Conservation (phyloP, 2,888 invertebrate genomes). For the Cremastobaeus sp. region DNA sequence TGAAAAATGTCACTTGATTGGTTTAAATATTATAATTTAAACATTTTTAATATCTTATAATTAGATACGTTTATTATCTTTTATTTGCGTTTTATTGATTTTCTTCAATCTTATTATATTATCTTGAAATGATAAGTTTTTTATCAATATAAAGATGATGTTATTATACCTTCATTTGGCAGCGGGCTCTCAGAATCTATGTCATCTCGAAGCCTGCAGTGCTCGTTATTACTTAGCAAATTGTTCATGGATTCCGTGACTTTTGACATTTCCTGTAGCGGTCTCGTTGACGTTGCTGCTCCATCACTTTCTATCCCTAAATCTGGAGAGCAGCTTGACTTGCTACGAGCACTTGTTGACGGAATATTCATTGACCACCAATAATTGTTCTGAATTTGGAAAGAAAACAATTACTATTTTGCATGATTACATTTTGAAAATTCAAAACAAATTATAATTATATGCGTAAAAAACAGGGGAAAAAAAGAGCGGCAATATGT, state of each 20-base stretch:
- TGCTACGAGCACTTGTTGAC: constrained; percentile 71
- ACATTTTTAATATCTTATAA: constrained; percentile 59
- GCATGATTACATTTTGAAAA: neutral
- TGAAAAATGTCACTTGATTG: too few relatives aligned
- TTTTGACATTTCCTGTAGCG: constrained; percentile 73
- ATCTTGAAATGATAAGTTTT: too few relatives aligned
- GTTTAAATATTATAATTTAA: too few relatives aligned
- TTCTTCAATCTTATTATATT: too few relatives aligned
- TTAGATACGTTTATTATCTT: too few relatives aligned
- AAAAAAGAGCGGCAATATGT: too few relatives aligned
- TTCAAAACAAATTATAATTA: too few relatives aligned
- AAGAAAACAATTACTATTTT: neutral
- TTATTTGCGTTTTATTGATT: too few relatives aligned
- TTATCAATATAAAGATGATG: too few relatives aligned
- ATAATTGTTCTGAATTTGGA: constrained; percentile 66
- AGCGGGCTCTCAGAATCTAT: constrained; percentile 73
- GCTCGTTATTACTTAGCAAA: constrained; percentile 74
- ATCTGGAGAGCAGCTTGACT: constrained; percentile 85
- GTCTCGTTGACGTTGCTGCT: constrained; percentile 71
- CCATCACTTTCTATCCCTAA: constrained; percentile 92
- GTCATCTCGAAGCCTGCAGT: constrained; percentile 67
- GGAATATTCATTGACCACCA: constrained; percentile 73
- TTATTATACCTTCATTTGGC: constrained; percentile 76
- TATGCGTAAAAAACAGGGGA: too few relatives aligned
- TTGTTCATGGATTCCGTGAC: constrained; percentile 77